Conservation (phyloP, 1,140 invertebrate genomes). For the Asobara japonica region DNA sequence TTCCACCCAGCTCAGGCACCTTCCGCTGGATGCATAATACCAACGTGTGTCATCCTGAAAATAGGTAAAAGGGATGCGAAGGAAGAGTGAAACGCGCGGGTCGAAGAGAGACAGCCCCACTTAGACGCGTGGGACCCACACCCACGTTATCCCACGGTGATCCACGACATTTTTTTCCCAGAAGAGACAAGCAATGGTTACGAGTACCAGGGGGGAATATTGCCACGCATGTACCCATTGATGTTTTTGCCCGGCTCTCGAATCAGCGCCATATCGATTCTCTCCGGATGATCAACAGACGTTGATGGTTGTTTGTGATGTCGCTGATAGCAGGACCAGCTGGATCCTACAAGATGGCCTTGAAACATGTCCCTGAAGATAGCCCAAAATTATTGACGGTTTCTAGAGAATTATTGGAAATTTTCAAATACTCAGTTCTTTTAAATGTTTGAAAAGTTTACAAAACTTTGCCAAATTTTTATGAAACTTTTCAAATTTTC, state of each 20-base stretch:
- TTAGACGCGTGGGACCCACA: conserved; percentile 7
- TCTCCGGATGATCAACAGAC: not conserved
- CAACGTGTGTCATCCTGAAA: not conserved
- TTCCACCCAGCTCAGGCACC: too few species aligned
- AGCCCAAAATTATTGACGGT: too few species aligned
- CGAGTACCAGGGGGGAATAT: not conserved
- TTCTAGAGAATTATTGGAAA: too few species aligned
- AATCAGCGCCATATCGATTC: not conserved
- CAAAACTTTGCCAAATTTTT: too few species aligned
- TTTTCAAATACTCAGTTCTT: too few species aligned
- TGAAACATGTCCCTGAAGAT: too few species aligned
- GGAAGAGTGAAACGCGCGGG: not conserved
- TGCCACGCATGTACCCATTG: conserved; percentile 1
- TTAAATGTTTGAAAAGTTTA: too few species aligned
- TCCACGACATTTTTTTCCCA: not conserved
- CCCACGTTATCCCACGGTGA: conserved; percentile 5
- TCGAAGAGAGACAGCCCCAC: not conserved
- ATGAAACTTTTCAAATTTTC: too few species aligned
- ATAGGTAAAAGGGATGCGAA: not conserved
- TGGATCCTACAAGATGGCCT: not conserved
- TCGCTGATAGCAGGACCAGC: not conserved
- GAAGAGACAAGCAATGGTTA: not conserved
- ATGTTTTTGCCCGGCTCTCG: not conserved
- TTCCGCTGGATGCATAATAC: not conserved
- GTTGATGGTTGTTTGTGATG: conserved; percentile 2